These are phyloP conservation scores for Anniella stebbinsi DNA, from an alignment of 2,797 vertebrate genomes.

Conservation along the genomic window DNA sequence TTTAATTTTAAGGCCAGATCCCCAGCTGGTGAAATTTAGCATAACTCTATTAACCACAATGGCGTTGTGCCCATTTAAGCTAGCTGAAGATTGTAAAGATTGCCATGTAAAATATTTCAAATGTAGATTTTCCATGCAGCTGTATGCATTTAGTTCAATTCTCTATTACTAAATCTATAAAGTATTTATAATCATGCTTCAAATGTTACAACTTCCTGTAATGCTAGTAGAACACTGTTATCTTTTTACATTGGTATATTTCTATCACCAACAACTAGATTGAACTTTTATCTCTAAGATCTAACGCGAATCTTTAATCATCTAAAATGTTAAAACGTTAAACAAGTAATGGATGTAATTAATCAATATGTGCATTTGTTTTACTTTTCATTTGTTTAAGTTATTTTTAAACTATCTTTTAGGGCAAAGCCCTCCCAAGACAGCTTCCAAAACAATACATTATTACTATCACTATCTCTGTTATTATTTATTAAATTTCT, in stretches of 20 bases:
- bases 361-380: not conserved
- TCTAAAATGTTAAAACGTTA: not conserved
- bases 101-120: constrained; percentile 20
- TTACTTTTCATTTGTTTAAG: not conserved
- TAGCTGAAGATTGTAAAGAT: constrained; percentile 29
- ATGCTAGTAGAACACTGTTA: not conserved
- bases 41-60: constrained; percentile 39
- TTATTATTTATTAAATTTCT: no score
- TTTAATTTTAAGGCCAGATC: constrained; percentile 46
- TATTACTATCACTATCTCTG: not conserved
- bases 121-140: not conserved
- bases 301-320: not conserved
- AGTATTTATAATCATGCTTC: constrained; percentile 23
- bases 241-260: not conserved
- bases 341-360: not conserved
- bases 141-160: constrained; percentile 30
- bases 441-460: not conserved
- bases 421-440: not conserved
- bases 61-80: not conserved
- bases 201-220: not conserved
- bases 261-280: not conserved
- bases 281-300: not conserved
- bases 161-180: constrained; percentile 19
- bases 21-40: constrained; percentile 46
- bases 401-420: not conserved